Percentiles rank a stretch among this genome's conserved stretches.
phyloP scores from a whole-genome alignment of 2,797 vertebrate species.

The Schizopygopsis malacanthus region DNA sequence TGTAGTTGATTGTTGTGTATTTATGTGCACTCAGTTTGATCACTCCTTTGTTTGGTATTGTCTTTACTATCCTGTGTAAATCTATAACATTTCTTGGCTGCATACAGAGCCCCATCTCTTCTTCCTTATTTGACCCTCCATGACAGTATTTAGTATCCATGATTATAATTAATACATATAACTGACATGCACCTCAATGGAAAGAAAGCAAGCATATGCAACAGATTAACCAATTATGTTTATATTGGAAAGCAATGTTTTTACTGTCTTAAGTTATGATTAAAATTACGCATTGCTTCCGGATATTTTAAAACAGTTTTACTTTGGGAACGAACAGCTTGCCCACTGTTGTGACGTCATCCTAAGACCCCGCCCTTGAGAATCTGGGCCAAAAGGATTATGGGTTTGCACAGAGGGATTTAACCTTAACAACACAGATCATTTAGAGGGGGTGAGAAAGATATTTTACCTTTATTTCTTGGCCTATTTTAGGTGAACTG shows the following conservation, averaged over 20 bases:
- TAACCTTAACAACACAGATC: conserved; percentile 53
- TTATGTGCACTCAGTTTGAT: not conserved
- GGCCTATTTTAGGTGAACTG: not conserved
- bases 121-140: not conserved
- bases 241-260: not conserved
- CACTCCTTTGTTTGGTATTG: not conserved
- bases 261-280: not conserved
- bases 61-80: not conserved
- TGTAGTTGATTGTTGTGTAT: not conserved
- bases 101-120: not conserved
- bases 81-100: not conserved
- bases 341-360: conserved; percentile 63
- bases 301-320: not conserved
- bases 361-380: conserved; percentile 64
- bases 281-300: conserved; percentile 15
- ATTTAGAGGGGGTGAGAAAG: conserved; percentile 20
- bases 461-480: conserved; percentile 28
- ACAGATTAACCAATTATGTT: not conserved
- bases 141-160: not conserved
- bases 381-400: conserved; percentile 83
- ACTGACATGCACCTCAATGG: not conserved
- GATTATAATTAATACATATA: too few species aligned
- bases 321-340: conserved; percentile 35
- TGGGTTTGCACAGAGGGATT: conserved; percentile 63
- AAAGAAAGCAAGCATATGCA: not conserved